Base-by-base conservation (phyloP, 1,140 invertebrate genomes). In the Drosophila murphyi region DNA sequence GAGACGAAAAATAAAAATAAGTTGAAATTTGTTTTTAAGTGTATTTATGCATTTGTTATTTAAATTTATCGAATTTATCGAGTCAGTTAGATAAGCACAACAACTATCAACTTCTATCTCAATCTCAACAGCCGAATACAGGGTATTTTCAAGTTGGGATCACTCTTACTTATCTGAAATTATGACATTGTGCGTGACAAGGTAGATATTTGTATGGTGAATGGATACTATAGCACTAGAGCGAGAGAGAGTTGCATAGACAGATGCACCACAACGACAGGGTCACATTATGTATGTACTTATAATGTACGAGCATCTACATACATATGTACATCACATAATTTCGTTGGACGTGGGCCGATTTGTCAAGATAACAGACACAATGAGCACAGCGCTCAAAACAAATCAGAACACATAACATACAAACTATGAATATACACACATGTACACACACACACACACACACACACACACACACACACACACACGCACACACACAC, bases 301-400 rank as follows among this genome's bases (percentile, higher is more conserved):
- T 43, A 43, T n/a, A 43, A 20, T 20, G 20, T 20, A 51, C 2
- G 20, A 37, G 32, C 34, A 55, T 55, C 78, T n/a, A n/a, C 39
- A 43, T 43, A 34, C 2, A 2, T 34, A n/a, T n/a, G n/a, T 43
- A 10, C 10, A 81, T 76, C 79, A 82, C 69, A 55, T 78, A 60
- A 65, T 80, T 79, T 75, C 35, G 70, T 55, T 62, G 64, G 75
- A 80, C 78, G 78, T 80, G 78, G 72, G 71, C 68, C 77, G 80
- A 80, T 80, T 80, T 80, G 80, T 80, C 78, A 80, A 80, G 72
- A 80, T 80, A 80, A 80, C 75, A 72, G 80, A 80, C 4, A 56
- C 39, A 59, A 39, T 32, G 35, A 47, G 37, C 32, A 31, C 8
- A 35, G 57, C 29, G n/a, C 6, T 31, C 10, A n/a, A n/a, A 63